These are phyloP conservation scores for Ommatoiulus sabulosus DNA, from an alignment of 2,888 invertebrate genomes.

Conservation along the genomic window DNA sequence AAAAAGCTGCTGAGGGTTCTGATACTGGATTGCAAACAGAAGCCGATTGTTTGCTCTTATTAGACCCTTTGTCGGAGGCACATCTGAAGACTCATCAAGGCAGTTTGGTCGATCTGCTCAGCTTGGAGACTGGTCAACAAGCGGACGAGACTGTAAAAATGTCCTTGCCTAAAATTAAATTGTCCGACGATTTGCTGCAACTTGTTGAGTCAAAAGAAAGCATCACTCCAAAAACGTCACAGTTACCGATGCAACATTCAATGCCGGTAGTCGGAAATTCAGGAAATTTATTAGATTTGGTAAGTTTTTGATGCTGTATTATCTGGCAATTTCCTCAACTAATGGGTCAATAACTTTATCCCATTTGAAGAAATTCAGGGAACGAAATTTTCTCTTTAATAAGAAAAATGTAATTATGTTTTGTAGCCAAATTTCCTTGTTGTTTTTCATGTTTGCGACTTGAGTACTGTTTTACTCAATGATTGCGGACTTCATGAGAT, in stretches of 20 bases:
- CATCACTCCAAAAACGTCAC: neutral
- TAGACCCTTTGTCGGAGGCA: neutral
- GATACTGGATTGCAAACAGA: neutral
- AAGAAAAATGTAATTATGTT: neutral
- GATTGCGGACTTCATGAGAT: too few relatives aligned
- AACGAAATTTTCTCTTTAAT: neutral
- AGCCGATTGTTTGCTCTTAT: neutral
- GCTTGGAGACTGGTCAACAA: neutral
- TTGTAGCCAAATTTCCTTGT: neutral
- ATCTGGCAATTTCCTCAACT: neutral
- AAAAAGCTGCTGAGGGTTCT: neutral
- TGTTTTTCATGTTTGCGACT: neutral
- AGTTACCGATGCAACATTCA: neutral
- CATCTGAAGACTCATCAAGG: neutral
- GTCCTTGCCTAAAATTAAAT: neutral
- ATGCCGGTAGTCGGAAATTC: neutral
- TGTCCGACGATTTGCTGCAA: slow-evolving; percentile 17
- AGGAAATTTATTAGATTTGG: neutral
- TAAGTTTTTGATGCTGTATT: neutral
- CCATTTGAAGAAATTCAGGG: neutral
- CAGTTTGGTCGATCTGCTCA: neutral
- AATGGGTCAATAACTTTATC: neutral
- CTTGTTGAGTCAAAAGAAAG: neutral
- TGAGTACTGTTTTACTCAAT: too few relatives aligned
- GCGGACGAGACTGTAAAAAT: neutral